Evolutionary conservation across 1,140 invertebrate species (phyloP).

Genomic region (Stegodyphus mimosarum): DNA sequence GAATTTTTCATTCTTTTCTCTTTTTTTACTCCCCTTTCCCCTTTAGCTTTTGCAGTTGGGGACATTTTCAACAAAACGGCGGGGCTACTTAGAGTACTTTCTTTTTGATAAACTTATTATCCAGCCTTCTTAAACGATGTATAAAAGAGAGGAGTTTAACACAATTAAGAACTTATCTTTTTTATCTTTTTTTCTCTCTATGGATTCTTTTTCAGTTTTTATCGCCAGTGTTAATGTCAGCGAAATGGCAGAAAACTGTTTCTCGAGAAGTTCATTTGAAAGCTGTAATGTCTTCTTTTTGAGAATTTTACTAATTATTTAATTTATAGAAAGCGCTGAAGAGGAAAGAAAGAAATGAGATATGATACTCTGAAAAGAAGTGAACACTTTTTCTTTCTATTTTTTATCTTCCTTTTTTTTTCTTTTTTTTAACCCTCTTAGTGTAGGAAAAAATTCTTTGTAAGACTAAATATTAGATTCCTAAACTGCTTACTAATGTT

Average conservation of each 20-base stretch:
- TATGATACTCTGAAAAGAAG: constrained; percentile 8
- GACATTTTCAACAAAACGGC: constrained; percentile 26
- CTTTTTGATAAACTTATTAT: constrained; percentile 57
- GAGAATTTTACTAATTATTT: constrained; percentile 29
- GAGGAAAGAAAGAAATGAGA: neutral
- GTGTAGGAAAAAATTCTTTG: too few species aligned
- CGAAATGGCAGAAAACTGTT: constrained; percentile 34
- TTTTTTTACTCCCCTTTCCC: neutral
- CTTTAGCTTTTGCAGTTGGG: neutral
- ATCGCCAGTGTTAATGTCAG: constrained; percentile 40
- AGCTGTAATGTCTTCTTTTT: neutral
- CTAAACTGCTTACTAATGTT: too few species aligned
- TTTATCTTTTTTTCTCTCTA: constrained; percentile 9
- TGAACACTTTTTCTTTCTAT: neutral
- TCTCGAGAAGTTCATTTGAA: constrained; percentile 15
- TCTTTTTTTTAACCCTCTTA: too few species aligned
- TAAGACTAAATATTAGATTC: too few species aligned
- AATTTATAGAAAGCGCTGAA: constrained; percentile 9
- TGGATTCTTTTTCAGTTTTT: constrained; percentile 15
- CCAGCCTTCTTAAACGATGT: constrained; percentile 39
- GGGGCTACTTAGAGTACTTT: constrained; percentile 40
- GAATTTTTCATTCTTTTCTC: constrained; percentile 14
- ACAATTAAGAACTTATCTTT: constrained; percentile 26
- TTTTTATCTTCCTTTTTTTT: too few species aligned
- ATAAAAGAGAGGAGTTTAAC: constrained; percentile 52